Base-by-base conservation (phyloP, 2,888 invertebrate species). In the Folsomia manolachei region DNA sequence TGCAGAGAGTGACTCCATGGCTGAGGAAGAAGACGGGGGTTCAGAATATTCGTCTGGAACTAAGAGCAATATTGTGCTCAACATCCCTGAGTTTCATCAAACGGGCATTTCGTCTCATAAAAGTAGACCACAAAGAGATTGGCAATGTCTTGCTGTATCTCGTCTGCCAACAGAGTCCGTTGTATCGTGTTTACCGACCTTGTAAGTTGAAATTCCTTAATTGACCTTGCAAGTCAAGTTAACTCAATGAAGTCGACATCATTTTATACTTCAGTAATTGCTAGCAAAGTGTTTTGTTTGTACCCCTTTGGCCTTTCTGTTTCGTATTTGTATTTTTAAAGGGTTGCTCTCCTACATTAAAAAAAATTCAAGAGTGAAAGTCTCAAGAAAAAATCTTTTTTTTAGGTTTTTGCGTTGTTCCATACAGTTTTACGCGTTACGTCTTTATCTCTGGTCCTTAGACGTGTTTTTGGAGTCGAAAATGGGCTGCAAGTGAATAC, bases 121-220 rank as follows among this genome's bases (percentile, higher is more conserved):
- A n/a, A n/a, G n/a, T n/a, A n/a, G n/a, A n/a, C 14, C 7, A 39
- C 4, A 39, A 39, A 39, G 39, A 39, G 39, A 18, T n/a, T 56
- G 56, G 19, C 7, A 56, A 56, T 56, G 56, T 18, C 63, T 21
- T 74, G 74, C n/a, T 69, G 66, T 70, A 27, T 71, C 27, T 71
- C 71, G 39, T 71, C 71, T 65, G 56, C 71, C 60, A 74, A 71
- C 63, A 63, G 68, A 52, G 70, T 74, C 71, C 74, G 74, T 9
- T 39, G 53, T 23, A 70, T 74, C 27, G 74, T 71, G 14, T 74
- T 74, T 51, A 39, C 71, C 14, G 74, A 74, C 66, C 68, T 74
- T 65, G 74, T 74, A 63, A 71, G 74, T 71, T n/a, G 23, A n/a
- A n/a, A n/a, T n/a, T 18, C 51, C 18, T 51, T 51, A 51, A 51